Percentiles rank a stretch among this genome's conserved stretches.
Conservation (phyloP, 2,797 vertebrate species). For the Liasis olivaceus region DNA sequence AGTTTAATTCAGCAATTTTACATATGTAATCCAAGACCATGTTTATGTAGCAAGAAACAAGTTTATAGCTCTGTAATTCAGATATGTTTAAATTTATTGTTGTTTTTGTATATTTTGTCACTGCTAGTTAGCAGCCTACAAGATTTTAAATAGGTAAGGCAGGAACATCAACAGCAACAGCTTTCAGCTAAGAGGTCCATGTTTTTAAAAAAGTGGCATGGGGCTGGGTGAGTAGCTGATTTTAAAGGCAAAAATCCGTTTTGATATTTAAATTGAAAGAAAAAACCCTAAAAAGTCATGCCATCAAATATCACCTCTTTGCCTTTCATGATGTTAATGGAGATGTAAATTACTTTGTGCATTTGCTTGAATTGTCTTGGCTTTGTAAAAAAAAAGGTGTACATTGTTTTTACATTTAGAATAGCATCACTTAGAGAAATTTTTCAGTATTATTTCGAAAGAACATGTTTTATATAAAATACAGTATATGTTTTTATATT, state of each 20-base stretch:
- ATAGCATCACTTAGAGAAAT: slow-evolving; percentile 22
- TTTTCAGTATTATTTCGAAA: neutral
- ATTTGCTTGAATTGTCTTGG: neutral
- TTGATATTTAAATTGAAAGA: neutral
- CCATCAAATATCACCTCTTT: neutral
- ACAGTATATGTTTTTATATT: neutral
- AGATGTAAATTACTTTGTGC: neutral
- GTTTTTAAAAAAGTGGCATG: no score
- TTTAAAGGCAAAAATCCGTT: neutral
- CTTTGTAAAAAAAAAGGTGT: neutral
- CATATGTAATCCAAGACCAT: neutral
- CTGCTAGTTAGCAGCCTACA: slow-evolving; percentile 18
- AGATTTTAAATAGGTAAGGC: slow-evolving; percentile 13
- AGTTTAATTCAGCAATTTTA: neutral
- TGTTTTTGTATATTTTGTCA: neutral
- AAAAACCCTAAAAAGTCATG: neutral
- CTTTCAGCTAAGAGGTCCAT: neutral
- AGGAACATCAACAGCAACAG: neutral
- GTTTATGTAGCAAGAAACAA: neutral
- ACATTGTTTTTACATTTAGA: neutral
- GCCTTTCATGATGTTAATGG: neutral
- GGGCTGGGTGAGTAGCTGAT: neutral
- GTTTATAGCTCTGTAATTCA: neutral
- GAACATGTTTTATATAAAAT: slow-evolving; percentile 33
- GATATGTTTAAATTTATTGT: neutral